phyloP scores from a whole-genome alignment of 2,797 vertebrate genomes.

The Xerus rutilus region DNA sequence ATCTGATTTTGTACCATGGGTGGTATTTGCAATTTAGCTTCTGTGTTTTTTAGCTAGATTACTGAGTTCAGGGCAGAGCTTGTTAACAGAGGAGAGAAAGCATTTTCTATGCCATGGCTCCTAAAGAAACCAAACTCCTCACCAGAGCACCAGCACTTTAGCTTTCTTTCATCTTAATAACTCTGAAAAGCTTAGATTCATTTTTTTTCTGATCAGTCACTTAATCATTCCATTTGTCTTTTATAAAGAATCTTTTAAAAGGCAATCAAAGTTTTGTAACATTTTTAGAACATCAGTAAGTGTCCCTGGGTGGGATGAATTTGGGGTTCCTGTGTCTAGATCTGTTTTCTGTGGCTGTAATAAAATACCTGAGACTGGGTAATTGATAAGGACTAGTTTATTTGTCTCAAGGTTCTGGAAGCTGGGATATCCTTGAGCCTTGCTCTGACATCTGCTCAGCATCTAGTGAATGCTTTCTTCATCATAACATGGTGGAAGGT shows the following conservation, averaged over 20 bases:
- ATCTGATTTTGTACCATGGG: background rate
- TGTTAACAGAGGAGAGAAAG: background rate
- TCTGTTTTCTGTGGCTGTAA: background rate
- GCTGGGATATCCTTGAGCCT: background rate
- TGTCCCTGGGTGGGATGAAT: background rate
- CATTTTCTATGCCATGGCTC: background rate
- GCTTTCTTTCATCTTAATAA: background rate
- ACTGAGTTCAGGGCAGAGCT: background rate
- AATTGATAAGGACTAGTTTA: background rate
- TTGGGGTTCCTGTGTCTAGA: background rate
- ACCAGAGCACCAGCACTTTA: background rate
- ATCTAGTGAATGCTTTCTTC: background rate
- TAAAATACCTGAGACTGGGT: background rate
- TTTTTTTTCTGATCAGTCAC: background rate
- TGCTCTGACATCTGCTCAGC: background rate
- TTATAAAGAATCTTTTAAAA: background rate
- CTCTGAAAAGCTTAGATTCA: background rate
- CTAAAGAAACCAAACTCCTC: background rate
- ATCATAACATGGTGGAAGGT: background rate
- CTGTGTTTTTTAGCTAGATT: background rate
- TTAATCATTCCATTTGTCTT: background rate
- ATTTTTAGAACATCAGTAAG: background rate
- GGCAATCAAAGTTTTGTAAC: background rate
- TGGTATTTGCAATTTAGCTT: background rate
- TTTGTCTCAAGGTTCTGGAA: background rate